Conservation (phyloP, 2,888 invertebrate species). For the Amphipoea lucens region DNA sequence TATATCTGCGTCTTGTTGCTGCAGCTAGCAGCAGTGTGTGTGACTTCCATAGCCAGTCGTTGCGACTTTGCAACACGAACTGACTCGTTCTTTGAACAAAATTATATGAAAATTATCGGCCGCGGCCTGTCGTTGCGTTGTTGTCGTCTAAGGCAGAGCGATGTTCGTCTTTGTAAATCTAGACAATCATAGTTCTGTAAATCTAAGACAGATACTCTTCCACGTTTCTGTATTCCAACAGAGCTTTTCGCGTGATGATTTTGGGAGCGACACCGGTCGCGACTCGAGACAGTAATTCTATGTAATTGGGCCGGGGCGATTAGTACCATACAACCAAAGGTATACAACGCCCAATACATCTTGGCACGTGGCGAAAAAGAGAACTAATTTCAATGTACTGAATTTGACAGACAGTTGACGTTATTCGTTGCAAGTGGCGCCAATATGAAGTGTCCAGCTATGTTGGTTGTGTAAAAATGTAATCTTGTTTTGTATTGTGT, state of each 20-base stretch:
- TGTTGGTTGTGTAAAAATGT: conserved; percentile 3
- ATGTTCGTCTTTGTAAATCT: too few relatives aligned
- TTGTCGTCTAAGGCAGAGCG: too few relatives aligned
- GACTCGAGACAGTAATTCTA: conserved; percentile 71
- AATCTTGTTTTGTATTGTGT: conserved; percentile 54
- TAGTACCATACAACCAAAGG: conserved; percentile 55
- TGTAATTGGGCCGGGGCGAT: conserved; percentile 73
- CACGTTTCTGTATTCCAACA: conserved; percentile 44
- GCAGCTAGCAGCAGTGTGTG: too few relatives aligned
- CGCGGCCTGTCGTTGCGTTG: too few relatives aligned
- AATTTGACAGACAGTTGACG: not conserved
- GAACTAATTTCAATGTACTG: not conserved
- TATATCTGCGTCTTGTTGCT: too few relatives aligned
- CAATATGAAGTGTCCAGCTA: not conserved
- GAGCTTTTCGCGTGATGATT: conserved; percentile 73
- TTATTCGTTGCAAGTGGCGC: conserved; percentile 17
- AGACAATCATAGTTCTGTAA: not conserved
- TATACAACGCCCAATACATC: conserved; percentile 16
- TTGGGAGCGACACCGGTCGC: conserved; percentile 62
- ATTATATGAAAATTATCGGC: too few relatives aligned
- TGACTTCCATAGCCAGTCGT: too few relatives aligned
- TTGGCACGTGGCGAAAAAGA: not conserved
- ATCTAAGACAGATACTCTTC: conserved; percentile 23
- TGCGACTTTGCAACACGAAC: too few relatives aligned
- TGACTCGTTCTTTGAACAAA: too few relatives aligned